Percentiles rank a stretch among this genome's conserved stretches.
phyloP scores from a whole-genome alignment of 2,113 vertebrate genomes.

The Uria lomvia region DNA sequence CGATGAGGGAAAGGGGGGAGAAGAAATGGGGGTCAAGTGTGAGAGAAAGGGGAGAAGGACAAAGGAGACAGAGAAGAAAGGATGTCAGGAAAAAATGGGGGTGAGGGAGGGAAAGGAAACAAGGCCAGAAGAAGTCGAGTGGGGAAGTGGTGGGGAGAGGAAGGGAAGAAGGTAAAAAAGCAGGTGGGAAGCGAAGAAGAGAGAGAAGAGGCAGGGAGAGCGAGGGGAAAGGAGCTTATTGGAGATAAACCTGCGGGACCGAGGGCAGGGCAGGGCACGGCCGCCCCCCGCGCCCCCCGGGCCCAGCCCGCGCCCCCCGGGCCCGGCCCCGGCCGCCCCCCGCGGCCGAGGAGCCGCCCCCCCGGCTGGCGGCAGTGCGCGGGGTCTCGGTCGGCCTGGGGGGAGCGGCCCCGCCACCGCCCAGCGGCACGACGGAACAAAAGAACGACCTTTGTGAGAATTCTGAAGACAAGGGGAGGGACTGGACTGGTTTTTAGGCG shows the following conservation, averaged over 20 bases:
- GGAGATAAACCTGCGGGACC: background rate
- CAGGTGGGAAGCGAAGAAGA: background rate
- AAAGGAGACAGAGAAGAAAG: background rate
- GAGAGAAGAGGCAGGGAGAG: background rate
- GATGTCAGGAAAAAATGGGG: background rate
- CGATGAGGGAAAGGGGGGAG: background rate
- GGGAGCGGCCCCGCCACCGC: no score
- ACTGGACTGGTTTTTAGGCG: no score
- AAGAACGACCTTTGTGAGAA: background rate
- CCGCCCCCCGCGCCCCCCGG: no score
- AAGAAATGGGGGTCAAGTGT: background rate
- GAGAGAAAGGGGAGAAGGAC: background rate
- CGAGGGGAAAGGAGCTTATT: no score
- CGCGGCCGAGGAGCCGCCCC: background rate
- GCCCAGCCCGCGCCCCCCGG: no score
- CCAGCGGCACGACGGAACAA: background rate
- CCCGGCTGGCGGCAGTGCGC: rapidly evolving
- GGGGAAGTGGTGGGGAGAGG: background rate
- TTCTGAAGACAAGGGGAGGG: background rate
- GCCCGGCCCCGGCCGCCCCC: no score
- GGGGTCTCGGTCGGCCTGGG: background rate
- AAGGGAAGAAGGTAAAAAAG: background rate
- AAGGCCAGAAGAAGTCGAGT: background rate
- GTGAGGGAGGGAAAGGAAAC: background rate
- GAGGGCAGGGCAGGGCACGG: background rate